Percentiles rank a stretch among this genome's conserved stretches.
Evolutionary conservation across 2,888 invertebrate species (phyloP).

Genomic region (Cheilosia grossa): DNA sequence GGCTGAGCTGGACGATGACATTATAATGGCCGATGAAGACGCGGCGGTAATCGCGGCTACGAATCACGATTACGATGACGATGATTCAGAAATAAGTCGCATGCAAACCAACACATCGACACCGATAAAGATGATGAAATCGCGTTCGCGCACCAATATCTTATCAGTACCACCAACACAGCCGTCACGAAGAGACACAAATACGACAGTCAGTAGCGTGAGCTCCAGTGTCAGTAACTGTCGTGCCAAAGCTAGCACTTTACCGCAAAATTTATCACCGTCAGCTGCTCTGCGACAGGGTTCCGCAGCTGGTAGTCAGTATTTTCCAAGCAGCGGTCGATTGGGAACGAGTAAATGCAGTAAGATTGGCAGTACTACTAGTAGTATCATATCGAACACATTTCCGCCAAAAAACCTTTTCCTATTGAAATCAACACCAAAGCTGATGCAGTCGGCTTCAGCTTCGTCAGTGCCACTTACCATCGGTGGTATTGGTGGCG

Average conservation of each 20-base stretch:
- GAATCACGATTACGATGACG: slow-evolving; percentile 82
- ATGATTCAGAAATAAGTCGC: slow-evolving; percentile 84
- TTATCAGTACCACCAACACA: slow-evolving; percentile 84
- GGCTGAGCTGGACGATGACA: slow-evolving; percentile 79
- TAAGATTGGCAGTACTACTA: slow-evolving; percentile 74
- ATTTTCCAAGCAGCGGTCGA: slow-evolving; percentile 36
- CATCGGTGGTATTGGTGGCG: slow-evolving; percentile 43
- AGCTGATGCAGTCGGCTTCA: slow-evolving; percentile 76
- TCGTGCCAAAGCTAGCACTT: slow-evolving; percentile 86
- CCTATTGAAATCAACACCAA: slow-evolving; percentile 82
- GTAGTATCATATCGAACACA: slow-evolving; percentile 79
- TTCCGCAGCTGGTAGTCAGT: slow-evolving; percentile 35
- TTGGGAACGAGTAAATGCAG: slow-evolving; percentile 76
- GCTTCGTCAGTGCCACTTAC: slow-evolving; percentile 65
- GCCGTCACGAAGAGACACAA: slow-evolving; percentile 66
- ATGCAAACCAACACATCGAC: slow-evolving; percentile 83
- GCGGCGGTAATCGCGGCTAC: slow-evolving; percentile 25
- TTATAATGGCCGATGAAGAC: slow-evolving; percentile 77
- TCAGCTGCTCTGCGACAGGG: slow-evolving; percentile 79
- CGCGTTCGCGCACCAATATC: slow-evolving; percentile 83
- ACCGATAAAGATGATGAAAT: slow-evolving; percentile 83
- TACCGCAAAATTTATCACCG: slow-evolving; percentile 85
- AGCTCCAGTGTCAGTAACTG: slow-evolving; percentile 79
- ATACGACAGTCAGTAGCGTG: slow-evolving; percentile 74
- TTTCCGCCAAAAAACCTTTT: slow-evolving; percentile 83